These are phyloP conservation scores for Himantopus leucocephalus DNA, from an alignment of 2,113 vertebrate species.

Conservation along the genomic window DNA sequence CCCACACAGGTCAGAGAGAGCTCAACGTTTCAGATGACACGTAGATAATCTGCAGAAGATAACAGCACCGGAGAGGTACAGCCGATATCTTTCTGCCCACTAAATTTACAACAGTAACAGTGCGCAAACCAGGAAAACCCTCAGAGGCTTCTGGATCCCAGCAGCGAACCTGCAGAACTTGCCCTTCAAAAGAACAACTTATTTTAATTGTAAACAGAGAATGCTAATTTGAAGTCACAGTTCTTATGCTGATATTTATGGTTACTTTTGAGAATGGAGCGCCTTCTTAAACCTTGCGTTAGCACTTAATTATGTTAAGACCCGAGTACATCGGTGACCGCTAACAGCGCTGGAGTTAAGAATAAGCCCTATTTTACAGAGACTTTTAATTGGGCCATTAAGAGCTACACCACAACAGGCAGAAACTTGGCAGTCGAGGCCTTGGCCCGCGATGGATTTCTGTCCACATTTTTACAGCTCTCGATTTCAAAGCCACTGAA, in stretches of 20 bases:
- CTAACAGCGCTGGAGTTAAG: not conserved
- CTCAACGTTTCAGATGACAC: accelerated
- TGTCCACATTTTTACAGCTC: accelerated
- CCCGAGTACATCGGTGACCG: accelerated
- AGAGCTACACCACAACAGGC: not conserved
- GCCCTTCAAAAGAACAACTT: not conserved
- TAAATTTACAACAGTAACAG: accelerated
- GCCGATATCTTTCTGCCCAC: accelerated
- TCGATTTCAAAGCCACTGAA: accelerated
- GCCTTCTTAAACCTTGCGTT: accelerated
- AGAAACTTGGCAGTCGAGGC: accelerated
- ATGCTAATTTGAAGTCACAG: accelerated
- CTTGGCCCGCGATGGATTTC: not conserved
- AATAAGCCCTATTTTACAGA: not conserved
- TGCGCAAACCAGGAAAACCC: not conserved
- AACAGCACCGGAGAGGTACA: not conserved
- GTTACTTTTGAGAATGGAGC: not conserved
- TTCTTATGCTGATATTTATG: accelerated
- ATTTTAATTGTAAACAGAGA: not conserved
- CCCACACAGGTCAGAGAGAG: not conserved
- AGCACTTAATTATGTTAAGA: not conserved
- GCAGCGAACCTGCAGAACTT: not conserved
- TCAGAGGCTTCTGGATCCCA: not conserved
- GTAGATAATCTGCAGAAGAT: accelerated
- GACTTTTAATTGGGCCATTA: not conserved